phyloP scores from a whole-genome alignment of 2,888 invertebrate species.

The Chrysolina americana region DNA sequence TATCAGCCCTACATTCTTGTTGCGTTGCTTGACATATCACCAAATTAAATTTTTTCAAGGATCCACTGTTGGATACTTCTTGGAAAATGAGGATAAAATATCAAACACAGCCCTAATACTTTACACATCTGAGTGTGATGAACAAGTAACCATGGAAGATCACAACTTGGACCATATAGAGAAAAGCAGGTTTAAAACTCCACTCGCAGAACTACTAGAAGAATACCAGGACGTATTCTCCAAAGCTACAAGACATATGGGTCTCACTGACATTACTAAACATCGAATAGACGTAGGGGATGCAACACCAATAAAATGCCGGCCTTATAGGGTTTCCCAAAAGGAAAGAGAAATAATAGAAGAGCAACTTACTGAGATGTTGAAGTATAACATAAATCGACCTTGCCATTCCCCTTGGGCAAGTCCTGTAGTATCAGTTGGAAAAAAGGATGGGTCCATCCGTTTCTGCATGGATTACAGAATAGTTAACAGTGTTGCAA shows the following conservation, averaged over 20 bases:
- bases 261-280: conserved; percentile 35
- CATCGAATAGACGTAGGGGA: conserved; percentile 44
- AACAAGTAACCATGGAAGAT: neutral
- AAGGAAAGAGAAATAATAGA: conserved; percentile 44
- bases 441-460: conserved; percentile 36
- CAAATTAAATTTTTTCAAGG: too few species aligned
- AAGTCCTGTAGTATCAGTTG: conserved; percentile 36
- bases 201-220: conserved; percentile 9
- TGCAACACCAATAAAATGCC: conserved; percentile 41
- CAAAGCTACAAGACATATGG: conserved; percentile 34
- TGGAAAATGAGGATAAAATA: too few species aligned
- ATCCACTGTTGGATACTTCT: too few species aligned
- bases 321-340: conserved; percentile 45
- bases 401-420: conserved; percentile 35
- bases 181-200: neutral
- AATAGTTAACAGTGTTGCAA: conserved; percentile 18
- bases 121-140: neutral
- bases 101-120: neutral
- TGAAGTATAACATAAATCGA: conserved; percentile 37
- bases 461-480: neutral
- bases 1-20: too few species aligned
- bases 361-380: conserved; percentile 45
- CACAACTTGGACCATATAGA: neutral
- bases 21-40: too few species aligned
- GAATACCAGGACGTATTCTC: conserved; percentile 38